A percentile compares a stretch with the other conserved stretches of the same genome.
These are phyloP conservation scores for Monomorium pharaonis DNA, from an alignment of 1,140 invertebrate species.

Conservation along the genomic window DNA sequence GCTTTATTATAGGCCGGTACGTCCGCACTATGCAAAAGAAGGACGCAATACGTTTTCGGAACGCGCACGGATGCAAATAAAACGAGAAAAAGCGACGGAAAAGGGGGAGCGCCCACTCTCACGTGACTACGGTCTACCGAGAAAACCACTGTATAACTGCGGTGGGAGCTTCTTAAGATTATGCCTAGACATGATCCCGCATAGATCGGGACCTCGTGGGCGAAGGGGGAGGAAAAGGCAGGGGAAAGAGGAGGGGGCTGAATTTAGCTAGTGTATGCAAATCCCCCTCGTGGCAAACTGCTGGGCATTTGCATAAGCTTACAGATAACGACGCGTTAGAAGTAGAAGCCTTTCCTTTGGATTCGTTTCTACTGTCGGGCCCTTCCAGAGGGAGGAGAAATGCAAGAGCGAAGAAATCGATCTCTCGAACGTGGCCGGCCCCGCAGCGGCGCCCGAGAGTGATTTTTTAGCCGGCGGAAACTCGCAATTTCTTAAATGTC, in stretches of 20 bases:
- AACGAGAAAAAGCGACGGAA: neutral
- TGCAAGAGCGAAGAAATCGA: conserved; percentile 36
- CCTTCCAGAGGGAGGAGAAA: neutral
- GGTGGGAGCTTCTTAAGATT: conserved; percentile 72
- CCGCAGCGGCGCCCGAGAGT: neutral
- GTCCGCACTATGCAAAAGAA: conserved; percentile 42
- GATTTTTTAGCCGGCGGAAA: neutral
- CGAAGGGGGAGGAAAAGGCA: neutral
- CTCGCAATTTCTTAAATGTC: conserved; percentile 11
- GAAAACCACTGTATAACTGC: conserved; percentile 66
- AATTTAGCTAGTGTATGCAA: conserved; percentile 76
- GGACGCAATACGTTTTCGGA: conserved; percentile 32
- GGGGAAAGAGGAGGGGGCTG: neutral
- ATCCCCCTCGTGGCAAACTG: conserved; percentile 79
- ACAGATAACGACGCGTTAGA: conserved; percentile 79
- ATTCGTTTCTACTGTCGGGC: conserved; percentile 67
- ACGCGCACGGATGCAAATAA: conserved; percentile 16
- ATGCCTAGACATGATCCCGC: conserved; percentile 78
- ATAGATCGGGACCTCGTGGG: conserved; percentile 68
- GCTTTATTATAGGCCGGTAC: conserved; percentile 40
- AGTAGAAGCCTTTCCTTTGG: conserved; percentile 68
- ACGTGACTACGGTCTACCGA: conserved; percentile 61
- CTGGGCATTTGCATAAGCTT: conserved; percentile 80
- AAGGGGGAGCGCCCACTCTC: conserved; percentile 11
- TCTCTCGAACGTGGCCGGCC: conserved; percentile 6